These are phyloP conservation scores for Drosophila eohydei DNA, from an alignment of 2,888 invertebrate genomes.

Conservation along the genomic window DNA sequence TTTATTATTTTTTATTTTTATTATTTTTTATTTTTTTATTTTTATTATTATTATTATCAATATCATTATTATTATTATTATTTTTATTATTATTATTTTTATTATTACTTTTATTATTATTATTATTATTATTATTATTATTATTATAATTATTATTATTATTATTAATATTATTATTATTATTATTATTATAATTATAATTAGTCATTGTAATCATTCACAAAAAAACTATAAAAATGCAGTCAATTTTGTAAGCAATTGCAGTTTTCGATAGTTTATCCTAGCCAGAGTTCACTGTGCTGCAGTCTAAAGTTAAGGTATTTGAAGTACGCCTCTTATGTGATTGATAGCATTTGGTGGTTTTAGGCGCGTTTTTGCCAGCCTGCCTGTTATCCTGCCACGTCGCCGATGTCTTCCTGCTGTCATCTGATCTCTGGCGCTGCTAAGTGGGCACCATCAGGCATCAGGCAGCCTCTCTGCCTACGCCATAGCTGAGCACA, in stretches of 20 bases:
- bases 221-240: neutral
- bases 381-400: slow-evolving; percentile 56
- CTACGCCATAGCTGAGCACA: slow-evolving; percentile 16
- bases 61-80: neutral
- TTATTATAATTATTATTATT: neutral
- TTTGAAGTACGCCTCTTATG: slow-evolving; percentile 12
- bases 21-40: too few species aligned
- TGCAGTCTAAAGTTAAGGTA: slow-evolving; percentile 21
- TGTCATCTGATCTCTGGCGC: slow-evolving; percentile 78
- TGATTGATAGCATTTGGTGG: slow-evolving; percentile 10
- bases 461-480: neutral
- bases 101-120: neutral
- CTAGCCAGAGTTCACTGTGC: neutral
- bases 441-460: slow-evolving; percentile 65
- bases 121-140: neutral
- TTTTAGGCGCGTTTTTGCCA: slow-evolving; percentile 33
- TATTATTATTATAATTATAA: neutral
- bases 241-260: neutral
- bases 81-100: neutral
- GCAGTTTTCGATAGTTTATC: neutral
- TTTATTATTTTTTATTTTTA: neutral
- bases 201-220: too few species aligned
- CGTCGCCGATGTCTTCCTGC: slow-evolving; percentile 61
- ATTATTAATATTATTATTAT: neutral
- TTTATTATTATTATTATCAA: neutral